Conservation (phyloP, 2,797 vertebrate genomes). For the Lagorchestes hirsutus region DNA sequence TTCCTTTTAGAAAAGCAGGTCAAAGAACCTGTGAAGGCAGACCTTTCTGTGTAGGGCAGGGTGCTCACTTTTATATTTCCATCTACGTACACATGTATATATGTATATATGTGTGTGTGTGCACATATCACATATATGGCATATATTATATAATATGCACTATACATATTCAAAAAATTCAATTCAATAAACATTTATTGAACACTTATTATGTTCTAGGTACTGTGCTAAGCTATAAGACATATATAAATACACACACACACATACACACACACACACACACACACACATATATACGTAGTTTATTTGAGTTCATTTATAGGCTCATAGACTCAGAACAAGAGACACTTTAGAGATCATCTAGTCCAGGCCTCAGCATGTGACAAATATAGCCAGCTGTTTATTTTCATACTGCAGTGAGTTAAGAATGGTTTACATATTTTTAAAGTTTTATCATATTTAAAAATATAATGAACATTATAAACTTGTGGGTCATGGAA, state of each 20-base stretch:
- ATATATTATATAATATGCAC: too few species aligned
- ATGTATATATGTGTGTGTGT: too few species aligned
- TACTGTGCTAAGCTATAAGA: background rate
- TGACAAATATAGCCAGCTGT: background rate
- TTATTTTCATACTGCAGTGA: background rate
- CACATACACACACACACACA: too few species aligned
- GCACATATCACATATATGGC: too few species aligned
- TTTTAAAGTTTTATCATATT: background rate
- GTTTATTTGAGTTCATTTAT: background rate
- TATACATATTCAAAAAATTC: background rate
- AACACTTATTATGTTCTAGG: background rate
- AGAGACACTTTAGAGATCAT: too few species aligned
- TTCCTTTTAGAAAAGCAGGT: too few species aligned
- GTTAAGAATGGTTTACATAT: background rate
- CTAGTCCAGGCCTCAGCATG: background rate
- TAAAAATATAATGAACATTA: background rate
- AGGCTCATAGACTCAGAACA: background rate
- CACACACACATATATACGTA: background rate
- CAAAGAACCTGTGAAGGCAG: too few species aligned
- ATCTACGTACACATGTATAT: too few species aligned
- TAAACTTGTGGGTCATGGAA: background rate
- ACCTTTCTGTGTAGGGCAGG: too few species aligned
- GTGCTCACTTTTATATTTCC: too few species aligned
- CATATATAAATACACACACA: background rate
- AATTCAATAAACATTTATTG: background rate